These are phyloP conservation scores for Agrypnia vestita DNA, from an alignment of 1,140 invertebrate species.

Conservation along the genomic window DNA sequence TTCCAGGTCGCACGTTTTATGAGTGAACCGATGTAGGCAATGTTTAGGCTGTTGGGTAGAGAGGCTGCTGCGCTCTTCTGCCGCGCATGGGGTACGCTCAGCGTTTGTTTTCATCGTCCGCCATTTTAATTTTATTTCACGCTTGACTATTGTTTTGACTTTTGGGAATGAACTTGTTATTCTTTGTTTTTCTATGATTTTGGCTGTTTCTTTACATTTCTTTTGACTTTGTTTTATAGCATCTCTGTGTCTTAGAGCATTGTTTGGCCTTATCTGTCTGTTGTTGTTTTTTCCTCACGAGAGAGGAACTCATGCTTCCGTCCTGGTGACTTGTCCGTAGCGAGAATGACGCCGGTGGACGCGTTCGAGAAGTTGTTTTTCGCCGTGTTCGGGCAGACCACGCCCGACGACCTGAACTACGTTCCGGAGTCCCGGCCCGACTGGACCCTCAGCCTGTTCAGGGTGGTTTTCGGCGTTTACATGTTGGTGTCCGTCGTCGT, in stretches of 20 bases:
- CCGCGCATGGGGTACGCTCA: constrained; percentile 56
- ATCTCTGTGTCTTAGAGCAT: constrained; percentile 57
- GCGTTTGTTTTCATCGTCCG: constrained; percentile 59
- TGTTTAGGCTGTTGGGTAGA: constrained; percentile 59
- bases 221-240: constrained; percentile 45
- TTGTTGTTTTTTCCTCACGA: constrained; percentile 57
- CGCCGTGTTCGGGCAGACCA: constrained; percentile 97
- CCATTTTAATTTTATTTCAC: constrained; percentile 51
- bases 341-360: constrained; percentile 89
- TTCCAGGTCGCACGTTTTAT: constrained; percentile 59
- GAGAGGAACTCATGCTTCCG: constrained; percentile 57
- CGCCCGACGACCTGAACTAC: constrained; percentile 76
- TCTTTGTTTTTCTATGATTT: constrained; percentile 43
- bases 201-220: constrained; percentile 51
- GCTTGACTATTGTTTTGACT: constrained; percentile 42
- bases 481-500: constrained; percentile 99
- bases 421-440: constrained; percentile 79
- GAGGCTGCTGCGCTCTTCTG: constrained; percentile 43
- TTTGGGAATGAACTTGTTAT: constrained; percentile 45
- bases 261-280: constrained; percentile 51
- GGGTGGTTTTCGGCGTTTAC: constrained; percentile 91
- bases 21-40: constrained; percentile 52
- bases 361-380: constrained; percentile 99
- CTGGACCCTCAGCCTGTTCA: constrained; percentile 87
- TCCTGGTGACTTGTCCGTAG: constrained; percentile 72